Percentiles rank a stretch among this genome's conserved stretches.
Evolutionary conservation across 2,888 invertebrate genomes (phyloP).

Genomic region (Drosophila lacicola): DNA sequence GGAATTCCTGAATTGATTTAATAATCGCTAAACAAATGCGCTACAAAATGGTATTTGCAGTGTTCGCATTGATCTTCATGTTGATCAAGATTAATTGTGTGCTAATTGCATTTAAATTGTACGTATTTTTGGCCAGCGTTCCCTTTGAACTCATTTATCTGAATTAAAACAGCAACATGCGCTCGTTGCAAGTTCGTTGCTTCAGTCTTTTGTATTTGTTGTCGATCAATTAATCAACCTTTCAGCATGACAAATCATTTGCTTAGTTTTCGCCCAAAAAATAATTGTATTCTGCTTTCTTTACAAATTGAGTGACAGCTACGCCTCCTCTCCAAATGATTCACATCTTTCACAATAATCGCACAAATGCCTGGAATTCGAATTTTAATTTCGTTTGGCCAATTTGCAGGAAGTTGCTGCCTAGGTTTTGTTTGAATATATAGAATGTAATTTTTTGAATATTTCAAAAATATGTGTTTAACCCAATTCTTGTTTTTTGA

Average conservation of each 20-base stretch:
- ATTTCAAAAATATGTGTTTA: too few species aligned
- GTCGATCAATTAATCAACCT: conserved; percentile 39
- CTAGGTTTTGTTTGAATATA: conserved; percentile 10
- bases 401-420: conserved; percentile 63
- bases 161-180: conserved; percentile 24
- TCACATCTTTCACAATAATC: conserved; percentile 30
- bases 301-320: conserved; percentile 38
- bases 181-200: conserved; percentile 69
- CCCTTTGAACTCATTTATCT: conserved; percentile 24
- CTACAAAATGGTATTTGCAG: conserved; percentile 18
- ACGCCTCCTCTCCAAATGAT: conserved; percentile 16
- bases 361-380: not conserved
- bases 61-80: not conserved
- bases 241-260: conserved; percentile 30
- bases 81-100: conserved; percentile 67
- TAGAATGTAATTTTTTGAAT: too few species aligned
- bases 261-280: conserved; percentile 13
- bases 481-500: too few species aligned
- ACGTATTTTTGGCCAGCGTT: conserved; percentile 27
- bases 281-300: conserved; percentile 28
- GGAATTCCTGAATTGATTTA: not conserved
- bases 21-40: not conserved
- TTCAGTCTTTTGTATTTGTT: conserved; percentile 68
- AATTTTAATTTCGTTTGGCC: conserved; percentile 4
- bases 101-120: conserved; percentile 56